A percentile compares a stretch with the other conserved stretches of the same genome.
Conservation (phyloP, 2,888 invertebrate species). For the Pseudoips prasinana region DNA sequence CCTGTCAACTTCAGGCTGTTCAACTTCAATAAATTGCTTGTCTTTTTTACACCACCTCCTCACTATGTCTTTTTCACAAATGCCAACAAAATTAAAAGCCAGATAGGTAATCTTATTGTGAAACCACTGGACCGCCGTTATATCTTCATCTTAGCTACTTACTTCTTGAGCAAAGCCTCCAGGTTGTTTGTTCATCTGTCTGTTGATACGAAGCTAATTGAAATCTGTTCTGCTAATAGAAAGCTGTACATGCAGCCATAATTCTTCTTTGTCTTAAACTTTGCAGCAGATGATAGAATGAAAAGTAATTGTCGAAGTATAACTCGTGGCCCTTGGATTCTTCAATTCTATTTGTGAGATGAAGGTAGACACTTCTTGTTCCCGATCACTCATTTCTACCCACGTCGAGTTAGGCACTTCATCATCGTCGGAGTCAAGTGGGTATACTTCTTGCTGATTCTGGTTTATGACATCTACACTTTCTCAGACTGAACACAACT, state of each 20-base stretch:
- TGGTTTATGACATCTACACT: too few species aligned
- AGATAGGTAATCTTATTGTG: too few species aligned
- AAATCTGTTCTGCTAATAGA: constrained; percentile 28
- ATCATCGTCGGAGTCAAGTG: too few species aligned
- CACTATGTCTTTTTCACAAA: constrained; percentile 27
- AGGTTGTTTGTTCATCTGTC: constrained; percentile 23
- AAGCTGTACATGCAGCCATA: constrained; percentile 28
- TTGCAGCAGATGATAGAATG: constrained; percentile 28
- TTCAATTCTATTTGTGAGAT: constrained; percentile 29
- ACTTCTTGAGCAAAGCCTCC: too few species aligned
- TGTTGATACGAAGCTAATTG: constrained; percentile 25
- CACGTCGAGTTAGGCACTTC: too few species aligned
- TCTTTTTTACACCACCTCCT: too few species aligned
- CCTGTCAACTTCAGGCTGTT: constrained; percentile 33
- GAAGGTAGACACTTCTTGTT: too few species aligned
- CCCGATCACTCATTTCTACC: too few species aligned
- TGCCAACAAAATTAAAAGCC: constrained; percentile 31
- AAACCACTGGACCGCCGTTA: constrained; percentile 33
- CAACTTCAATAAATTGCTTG: constrained; percentile 25
- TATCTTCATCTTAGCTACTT: too few species aligned
- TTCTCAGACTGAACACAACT: too few species aligned
- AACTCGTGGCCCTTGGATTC: constrained; percentile 25
- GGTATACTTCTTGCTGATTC: too few species aligned
- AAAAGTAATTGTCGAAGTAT: constrained; percentile 34
- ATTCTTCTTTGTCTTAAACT: constrained; percentile 27